Conservation (phyloP, 2,888 invertebrate genomes). For the Archips crataeganus region DNA sequence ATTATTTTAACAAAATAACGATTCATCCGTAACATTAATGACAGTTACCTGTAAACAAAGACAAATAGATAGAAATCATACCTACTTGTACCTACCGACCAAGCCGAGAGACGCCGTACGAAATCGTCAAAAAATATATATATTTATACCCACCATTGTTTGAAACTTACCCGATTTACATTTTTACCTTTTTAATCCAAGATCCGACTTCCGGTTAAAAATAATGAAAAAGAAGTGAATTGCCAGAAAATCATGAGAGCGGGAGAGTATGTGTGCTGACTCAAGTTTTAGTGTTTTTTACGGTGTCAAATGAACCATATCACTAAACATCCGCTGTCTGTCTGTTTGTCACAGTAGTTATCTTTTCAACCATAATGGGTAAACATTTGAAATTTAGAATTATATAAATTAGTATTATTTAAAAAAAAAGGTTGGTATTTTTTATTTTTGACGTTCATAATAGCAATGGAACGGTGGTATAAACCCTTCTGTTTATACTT, state of each 20-base stretch:
- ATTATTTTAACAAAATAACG: conserved; percentile 11
- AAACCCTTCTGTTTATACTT: too few species aligned
- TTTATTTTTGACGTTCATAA: too few species aligned
- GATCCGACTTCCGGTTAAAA: conserved; percentile 12
- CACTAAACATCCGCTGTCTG: too few species aligned
- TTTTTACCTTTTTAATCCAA: conserved; percentile 36
- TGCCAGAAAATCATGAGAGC: neutral
- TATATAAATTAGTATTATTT: too few species aligned
- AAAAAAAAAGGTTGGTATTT: too few species aligned
- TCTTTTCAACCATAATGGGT: too few species aligned
- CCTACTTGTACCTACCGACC: conserved; percentile 69
- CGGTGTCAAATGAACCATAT: too few species aligned
- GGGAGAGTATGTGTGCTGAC: neutral
- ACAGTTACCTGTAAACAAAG: conserved; percentile 29
- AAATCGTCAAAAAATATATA: conserved; percentile 42
- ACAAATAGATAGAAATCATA: conserved; percentile 37
- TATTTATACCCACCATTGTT: conserved; percentile 43
- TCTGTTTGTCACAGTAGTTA: too few species aligned
- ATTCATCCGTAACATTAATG: conserved; percentile 31
- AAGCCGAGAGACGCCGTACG: conserved; percentile 61
- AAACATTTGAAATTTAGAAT: too few species aligned
- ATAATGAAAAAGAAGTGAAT: conserved; percentile 17
- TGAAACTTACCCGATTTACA: conserved; percentile 65
- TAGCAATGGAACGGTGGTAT: too few species aligned
- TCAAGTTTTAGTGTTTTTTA: too few species aligned